A percentile compares a stretch with the other conserved stretches of the same genome.
Conservation (phyloP, 2,888 invertebrate species). For the Heliconius ethilla region DNA sequence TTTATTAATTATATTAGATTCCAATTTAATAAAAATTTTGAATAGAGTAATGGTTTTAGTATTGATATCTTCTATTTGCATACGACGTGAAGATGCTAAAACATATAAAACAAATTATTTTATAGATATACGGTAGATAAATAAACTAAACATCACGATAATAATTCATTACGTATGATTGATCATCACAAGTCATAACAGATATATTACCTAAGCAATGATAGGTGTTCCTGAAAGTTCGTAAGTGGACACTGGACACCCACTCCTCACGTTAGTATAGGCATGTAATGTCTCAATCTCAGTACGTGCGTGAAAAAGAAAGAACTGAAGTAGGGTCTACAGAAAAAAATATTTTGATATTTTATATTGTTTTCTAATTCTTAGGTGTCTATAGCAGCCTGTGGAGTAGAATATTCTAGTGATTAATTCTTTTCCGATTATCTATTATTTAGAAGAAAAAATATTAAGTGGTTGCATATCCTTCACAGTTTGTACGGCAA, state of each 20-base stretch:
- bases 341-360: slow-evolving; percentile 41
- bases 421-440: too few species aligned
- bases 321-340: slow-evolving; percentile 63
- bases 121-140: too few species aligned
- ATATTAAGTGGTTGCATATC: too few species aligned
- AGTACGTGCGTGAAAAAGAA: slow-evolving; percentile 66
- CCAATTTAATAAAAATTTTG: too few species aligned
- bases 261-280: slow-evolving; percentile 61
- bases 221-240: slow-evolving; percentile 49
- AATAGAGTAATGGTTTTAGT: too few species aligned
- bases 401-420: neutral
- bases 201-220: slow-evolving; percentile 47
- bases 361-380: neutral
- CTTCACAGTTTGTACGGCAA: too few species aligned
- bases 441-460: too few species aligned
- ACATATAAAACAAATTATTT: too few species aligned
- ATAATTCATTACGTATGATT: neutral
- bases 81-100: neutral
- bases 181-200: neutral
- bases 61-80: too few species aligned
- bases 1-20: too few species aligned
- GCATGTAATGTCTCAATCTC: slow-evolving; percentile 74
- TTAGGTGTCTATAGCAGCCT: neutral
- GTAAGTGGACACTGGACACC: slow-evolving; percentile 67
- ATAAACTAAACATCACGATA: neutral